Percentiles rank a stretch among this genome's conserved stretches.
Evolutionary conservation across 2,888 invertebrate genomes (phyloP).

Genomic region (Pachydiplax longipennis): DNA sequence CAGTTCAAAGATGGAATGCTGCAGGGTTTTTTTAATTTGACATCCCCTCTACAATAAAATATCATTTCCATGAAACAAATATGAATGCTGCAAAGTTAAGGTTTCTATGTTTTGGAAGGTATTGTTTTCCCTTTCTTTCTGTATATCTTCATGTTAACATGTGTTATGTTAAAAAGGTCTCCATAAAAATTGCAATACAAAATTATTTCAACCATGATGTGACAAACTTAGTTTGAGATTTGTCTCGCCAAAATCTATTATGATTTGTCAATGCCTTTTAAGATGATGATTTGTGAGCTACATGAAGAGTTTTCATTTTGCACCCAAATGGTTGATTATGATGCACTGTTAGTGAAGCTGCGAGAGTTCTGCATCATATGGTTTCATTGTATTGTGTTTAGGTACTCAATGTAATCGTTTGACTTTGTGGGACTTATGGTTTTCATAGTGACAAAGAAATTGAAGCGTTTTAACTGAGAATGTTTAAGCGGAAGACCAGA

Average conservation of each 20-base stretch:
- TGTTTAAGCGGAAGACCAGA: neutral
- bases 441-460: neutral
- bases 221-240: too few species aligned
- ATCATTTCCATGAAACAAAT: too few species aligned
- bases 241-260: too few species aligned
- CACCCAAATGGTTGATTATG: conserved; percentile 5
- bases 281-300: neutral
- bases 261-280: neutral
- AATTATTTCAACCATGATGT: too few species aligned
- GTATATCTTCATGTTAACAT: too few species aligned
- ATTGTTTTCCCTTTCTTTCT: too few species aligned
- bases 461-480: neutral
- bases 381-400: conserved; percentile 5
- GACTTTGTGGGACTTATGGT: neutral
- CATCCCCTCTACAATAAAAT: too few species aligned
- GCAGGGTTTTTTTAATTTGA: neutral
- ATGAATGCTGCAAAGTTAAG: too few species aligned
- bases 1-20: neutral
- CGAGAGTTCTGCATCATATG: neutral
- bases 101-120: too few species aligned
- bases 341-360: conserved; percentile 6
- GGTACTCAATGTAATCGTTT: neutral
- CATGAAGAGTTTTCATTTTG: conserved; percentile 1
- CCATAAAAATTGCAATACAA: too few species aligned
- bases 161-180: too few species aligned